Evolutionary conservation across 2,888 invertebrate species (phyloP).

Genomic region (Drosophila kambysellisi): DNA sequence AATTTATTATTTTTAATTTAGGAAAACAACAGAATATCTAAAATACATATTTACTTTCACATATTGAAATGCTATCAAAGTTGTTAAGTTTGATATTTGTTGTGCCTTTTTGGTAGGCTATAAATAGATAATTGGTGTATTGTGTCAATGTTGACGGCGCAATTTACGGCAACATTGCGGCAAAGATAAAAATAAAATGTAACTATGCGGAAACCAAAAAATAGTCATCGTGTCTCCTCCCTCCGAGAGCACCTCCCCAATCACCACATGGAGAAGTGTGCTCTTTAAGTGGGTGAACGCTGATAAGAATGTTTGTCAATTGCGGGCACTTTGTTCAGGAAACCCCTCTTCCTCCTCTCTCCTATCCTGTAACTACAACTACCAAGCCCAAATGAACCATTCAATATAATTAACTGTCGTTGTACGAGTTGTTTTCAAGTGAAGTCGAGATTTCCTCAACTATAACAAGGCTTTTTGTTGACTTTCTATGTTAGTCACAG

Average conservation of each 20-base stretch:
- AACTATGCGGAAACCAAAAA: constrained; percentile 7
- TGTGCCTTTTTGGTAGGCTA: constrained; percentile 3
- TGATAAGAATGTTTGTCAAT: constrained; percentile 69
- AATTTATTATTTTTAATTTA: background rate
- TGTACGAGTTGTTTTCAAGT: constrained; percentile 30
- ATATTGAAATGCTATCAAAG: background rate
- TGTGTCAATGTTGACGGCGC: constrained; percentile 61
- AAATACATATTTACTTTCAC: background rate
- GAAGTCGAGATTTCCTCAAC: constrained; percentile 34
- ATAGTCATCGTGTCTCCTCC: background rate
- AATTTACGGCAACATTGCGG: constrained; percentile 66
- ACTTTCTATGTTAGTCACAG: constrained; percentile 37
- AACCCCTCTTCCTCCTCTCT: background rate
- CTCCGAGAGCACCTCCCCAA: background rate
- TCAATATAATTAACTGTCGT: constrained; percentile 66
- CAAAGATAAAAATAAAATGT: constrained; percentile 65
- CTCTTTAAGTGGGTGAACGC: constrained; percentile 15
- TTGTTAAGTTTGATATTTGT: background rate
- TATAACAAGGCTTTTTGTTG: constrained; percentile 31
- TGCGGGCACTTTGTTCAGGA: constrained; percentile 27
- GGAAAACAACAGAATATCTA: background rate
- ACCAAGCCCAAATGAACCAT: constrained; percentile 31
- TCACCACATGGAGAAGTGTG: constrained; percentile 11
- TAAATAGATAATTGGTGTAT: constrained; percentile 56
- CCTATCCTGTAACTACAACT: background rate